phyloP scores from a whole-genome alignment of 2,797 vertebrate genomes.

The Anas bahamensis region DNA sequence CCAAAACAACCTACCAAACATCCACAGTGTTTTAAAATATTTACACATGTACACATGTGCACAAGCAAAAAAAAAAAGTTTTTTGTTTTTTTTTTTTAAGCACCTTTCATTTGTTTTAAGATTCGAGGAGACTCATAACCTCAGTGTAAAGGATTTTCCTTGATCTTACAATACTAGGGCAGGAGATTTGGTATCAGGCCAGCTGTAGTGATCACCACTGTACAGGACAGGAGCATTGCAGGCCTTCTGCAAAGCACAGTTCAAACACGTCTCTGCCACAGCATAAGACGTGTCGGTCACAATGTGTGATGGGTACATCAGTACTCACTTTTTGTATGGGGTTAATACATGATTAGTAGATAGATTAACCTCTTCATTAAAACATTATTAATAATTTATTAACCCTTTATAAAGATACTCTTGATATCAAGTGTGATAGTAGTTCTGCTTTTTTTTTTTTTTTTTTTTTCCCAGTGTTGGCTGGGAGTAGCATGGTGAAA shows the following conservation, averaged over 20 bases:
- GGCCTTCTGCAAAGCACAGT: background rate
- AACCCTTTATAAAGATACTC: slow-evolving; percentile 35
- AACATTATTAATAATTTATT: slow-evolving; percentile 56
- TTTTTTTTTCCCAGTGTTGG: background rate
- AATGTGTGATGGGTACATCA: background rate
- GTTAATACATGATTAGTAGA: background rate
- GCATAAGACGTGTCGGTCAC: background rate
- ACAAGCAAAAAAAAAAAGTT: background rate
- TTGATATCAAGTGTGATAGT: slow-evolving; percentile 17
- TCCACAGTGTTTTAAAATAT: slow-evolving; percentile 44
- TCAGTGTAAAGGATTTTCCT: background rate
- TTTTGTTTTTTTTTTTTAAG: slow-evolving; percentile 18
- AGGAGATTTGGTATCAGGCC: background rate
- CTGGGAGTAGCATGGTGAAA: background rate
- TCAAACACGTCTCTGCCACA: background rate
- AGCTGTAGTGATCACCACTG: background rate
- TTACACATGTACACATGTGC: slow-evolving; percentile 7
- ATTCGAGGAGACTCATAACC: background rate
- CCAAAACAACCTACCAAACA: slow-evolving; percentile 51
- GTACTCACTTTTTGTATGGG: background rate
- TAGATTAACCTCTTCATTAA: background rate
- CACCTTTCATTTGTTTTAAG: slow-evolving; percentile 55
- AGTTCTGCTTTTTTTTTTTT: background rate
- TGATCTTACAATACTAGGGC: background rate
- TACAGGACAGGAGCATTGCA: background rate